Base-by-base conservation (phyloP, 2,113 vertebrate genomes). In the Callopanchax toddi region DNA sequence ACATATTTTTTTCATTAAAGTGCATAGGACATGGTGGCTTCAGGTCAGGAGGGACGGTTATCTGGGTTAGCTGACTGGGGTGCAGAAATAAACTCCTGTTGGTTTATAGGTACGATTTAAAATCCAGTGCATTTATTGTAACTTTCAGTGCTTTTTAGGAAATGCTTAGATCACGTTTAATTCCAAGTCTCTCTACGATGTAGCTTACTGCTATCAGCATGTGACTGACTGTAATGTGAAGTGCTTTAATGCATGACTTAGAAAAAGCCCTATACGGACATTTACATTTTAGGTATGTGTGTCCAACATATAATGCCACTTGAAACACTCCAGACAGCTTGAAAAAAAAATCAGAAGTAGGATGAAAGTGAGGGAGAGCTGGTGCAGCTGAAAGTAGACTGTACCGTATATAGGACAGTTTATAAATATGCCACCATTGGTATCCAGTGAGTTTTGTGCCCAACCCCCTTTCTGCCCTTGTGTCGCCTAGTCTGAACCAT, bases 401-500 rank as follows among this genome's bases (percentile, higher is more conserved):
- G 85, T 90, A 39, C 77, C 77, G 85, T 90, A 93, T 93, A 86
- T 91, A 92, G 92, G 92, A 67, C 92, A 90, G 61, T 89, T 91
- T 92, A 89, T 89, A 93, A 93, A 93, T 92, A 92, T 67, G 76
- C 88, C 76, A 81, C 78, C 80, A 79, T 70, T 59, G 68, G 68
- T 76, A 66, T 84, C 75, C 63, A 76, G 76, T 68, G 86, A 78
- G 75, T 72, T 82, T 75, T 69, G 56, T 25, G 58, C 82, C 73
- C 71, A 67, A 50, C 85, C 81, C 76, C 67, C 48, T 68, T 79
- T 75, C 74, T 87, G 78, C 67, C 74, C 83, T 79, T 74, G 55
- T 79, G 83, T 49, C 57, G 67, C 52, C 71, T 40, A 63, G 68
- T 59, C 57, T 76, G 62, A 73, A 67, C 51, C 4, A 21, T 53